Percentiles rank a stretch among this genome's conserved stretches.
These are phyloP conservation scores for Molorchus minor DNA, from an alignment of 2,888 invertebrate genomes.

Conservation along the genomic window DNA sequence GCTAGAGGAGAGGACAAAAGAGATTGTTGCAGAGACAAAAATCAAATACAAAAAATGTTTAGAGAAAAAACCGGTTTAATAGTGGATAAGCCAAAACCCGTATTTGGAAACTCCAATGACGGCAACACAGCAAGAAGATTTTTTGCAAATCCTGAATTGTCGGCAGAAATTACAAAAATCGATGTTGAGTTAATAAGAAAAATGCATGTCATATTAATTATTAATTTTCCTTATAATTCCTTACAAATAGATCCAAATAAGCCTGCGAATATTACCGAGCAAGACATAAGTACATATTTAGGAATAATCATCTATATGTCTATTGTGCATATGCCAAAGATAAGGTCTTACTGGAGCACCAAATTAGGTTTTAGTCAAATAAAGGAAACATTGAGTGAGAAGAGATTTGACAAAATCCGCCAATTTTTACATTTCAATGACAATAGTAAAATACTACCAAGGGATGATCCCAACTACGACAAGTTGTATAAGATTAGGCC, in stretches of 20 bases:
- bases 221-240: too few relatives aligned
- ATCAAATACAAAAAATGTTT: too few relatives aligned
- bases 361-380: not conserved
- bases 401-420: slow-evolving; percentile 27
- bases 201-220: too few relatives aligned
- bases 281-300: slow-evolving; percentile 8
- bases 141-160: not conserved
- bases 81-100: not conserved
- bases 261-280: not conserved
- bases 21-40: too few relatives aligned
- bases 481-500: slow-evolving; percentile 37
- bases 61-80: too few relatives aligned
- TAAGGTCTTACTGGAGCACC: slow-evolving; percentile 26
- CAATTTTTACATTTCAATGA: slow-evolving; percentile 53
- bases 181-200: too few relatives aligned
- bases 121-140: not conserved
- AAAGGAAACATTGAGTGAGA: slow-evolving; percentile 9
- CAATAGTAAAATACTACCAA: slow-evolving; percentile 27
- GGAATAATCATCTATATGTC: slow-evolving; percentile 20
- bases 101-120: not conserved
- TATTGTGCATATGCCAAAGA: slow-evolving; percentile 19
- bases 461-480: slow-evolving; percentile 31
- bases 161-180: not conserved
- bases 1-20: too few relatives aligned
- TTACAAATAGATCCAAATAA: not conserved